Percentiles rank a stretch among this genome's conserved stretches.
phyloP scores from a whole-genome alignment of 2,797 vertebrate genomes.

The Taenioides sp. region DNA sequence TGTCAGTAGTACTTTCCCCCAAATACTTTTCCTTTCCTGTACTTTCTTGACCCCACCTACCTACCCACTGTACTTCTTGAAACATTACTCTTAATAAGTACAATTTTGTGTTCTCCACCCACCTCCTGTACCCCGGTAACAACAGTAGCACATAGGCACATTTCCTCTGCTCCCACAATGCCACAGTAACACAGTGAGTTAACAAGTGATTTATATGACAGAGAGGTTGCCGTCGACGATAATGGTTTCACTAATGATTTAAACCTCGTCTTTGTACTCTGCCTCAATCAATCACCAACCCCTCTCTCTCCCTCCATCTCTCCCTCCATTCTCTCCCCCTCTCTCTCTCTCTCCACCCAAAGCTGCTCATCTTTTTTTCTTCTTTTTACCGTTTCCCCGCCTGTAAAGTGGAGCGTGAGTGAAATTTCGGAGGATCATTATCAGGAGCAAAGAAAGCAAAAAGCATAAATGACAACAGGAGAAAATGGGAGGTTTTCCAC shows the following conservation, averaged over 20 bases:
- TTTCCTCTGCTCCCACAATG: slow-evolving; percentile 36
- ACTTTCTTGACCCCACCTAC: too few relatives aligned
- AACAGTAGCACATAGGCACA: slow-evolving; percentile 28
- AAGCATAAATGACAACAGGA: slow-evolving; percentile 16
- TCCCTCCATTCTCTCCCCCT: slow-evolving; percentile 19
- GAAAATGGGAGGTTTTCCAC: background rate
- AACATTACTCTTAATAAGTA: too few relatives aligned
- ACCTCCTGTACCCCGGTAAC: background rate
- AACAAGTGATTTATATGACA: slow-evolving; percentile 66
- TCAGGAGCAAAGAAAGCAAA: slow-evolving; percentile 2
- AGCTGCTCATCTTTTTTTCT: slow-evolving; percentile 6
- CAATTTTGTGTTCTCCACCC: too few relatives aligned
- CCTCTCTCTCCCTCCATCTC: slow-evolving; percentile 20
- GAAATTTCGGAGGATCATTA: slow-evolving; percentile 7
- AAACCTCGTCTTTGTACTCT: slow-evolving; percentile 62
- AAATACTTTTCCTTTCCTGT: too few relatives aligned
- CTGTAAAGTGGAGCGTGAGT: background rate
- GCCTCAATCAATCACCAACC: slow-evolving; percentile 60
- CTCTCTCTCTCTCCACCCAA: slow-evolving; percentile 29
- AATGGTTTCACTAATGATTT: slow-evolving; percentile 67
- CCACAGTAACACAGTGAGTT: slow-evolving; percentile 51
- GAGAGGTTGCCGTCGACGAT: slow-evolving; percentile 52
- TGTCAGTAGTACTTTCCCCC: too few relatives aligned
- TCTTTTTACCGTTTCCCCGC: background rate
- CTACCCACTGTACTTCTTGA: too few relatives aligned